Evolutionary conservation across 2,888 invertebrate genomes (phyloP), one percentile per base, ranked within the genome.

Genomic region (Hypselothyrea guttata): DNA sequence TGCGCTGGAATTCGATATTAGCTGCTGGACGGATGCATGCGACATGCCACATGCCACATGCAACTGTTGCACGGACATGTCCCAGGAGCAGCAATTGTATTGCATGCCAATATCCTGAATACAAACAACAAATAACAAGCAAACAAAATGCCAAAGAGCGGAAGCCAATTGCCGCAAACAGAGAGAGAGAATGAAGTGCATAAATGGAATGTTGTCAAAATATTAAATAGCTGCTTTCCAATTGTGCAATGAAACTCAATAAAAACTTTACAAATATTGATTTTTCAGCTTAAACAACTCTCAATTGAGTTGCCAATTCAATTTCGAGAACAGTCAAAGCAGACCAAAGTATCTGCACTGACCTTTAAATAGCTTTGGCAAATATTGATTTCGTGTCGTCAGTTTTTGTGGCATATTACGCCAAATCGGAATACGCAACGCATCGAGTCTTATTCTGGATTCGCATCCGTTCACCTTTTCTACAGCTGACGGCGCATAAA

Each of bases 311-410:
- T 34, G 33, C 44, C 52, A 59, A n/a, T 69, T 64, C 52, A 53
- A 67, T 75, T 71, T 30, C 38, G 8, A 38, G 37, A 47, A 34
- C 22, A 22, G 3, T 55, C 62, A 58, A 77, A 44, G 41, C 3
- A 22, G 2, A 22, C 38, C n/a, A 28, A 28, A 28, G 28, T 54
- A 55, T 48, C 31, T 41, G 51, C 57, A 54, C 56, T 59, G 51
- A 52, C 48, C 63, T 66, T 74, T 65, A 65, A 81, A 70, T 64
- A 56, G 66, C 70, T 47, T 61, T 51, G 58, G 57, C 60, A 67
- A 78, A 63, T 82, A 84, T 79, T 79, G 79, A 85, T 78, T 76
- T 85, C 5, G 22, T 22, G 22, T 22, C 22, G 22, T 5, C 22
- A 22, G 22, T 22, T 22, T n/a, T 22, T 22, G 22, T 22, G 22